phyloP scores from a whole-genome alignment of 1,140 invertebrate species.

The Hypsibius dujardini region DNA sequence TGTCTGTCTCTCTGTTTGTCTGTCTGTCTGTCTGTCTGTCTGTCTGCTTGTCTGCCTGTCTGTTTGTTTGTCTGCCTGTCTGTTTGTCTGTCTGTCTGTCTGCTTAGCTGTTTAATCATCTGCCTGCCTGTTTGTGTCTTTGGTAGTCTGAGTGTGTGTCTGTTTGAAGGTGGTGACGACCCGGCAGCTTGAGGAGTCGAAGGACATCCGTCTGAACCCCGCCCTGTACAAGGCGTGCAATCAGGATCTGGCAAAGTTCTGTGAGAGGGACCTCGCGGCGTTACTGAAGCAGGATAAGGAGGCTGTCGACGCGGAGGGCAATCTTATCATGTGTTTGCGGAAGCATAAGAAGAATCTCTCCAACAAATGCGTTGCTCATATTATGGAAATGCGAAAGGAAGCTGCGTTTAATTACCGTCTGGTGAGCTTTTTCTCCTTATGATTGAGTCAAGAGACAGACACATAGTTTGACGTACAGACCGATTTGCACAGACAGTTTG shows the following conservation, averaged over 20 bases:
- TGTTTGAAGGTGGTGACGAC: slow-evolving; percentile 50
- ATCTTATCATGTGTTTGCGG: slow-evolving; percentile 33
- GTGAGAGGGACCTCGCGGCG: slow-evolving; percentile 34
- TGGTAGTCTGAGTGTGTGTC: too few relatives aligned
- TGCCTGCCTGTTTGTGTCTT: too few relatives aligned
- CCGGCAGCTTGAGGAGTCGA: slow-evolving; percentile 75
- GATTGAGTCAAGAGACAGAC: not conserved
- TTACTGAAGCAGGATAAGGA: slow-evolving; percentile 27
- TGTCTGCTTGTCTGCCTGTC: too few relatives aligned
- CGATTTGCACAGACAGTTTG: not conserved
- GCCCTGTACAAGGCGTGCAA: slow-evolving; percentile 57
- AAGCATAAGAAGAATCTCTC: slow-evolving; percentile 44
- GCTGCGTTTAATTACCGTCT: slow-evolving; percentile 66
- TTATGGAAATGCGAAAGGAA: slow-evolving; percentile 60
- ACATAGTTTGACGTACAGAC: not conserved
- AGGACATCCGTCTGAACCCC: slow-evolving; percentile 79
- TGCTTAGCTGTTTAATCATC: too few relatives aligned
- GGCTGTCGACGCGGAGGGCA: slow-evolving; percentile 29
- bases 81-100: too few relatives aligned
- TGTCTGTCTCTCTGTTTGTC: too few relatives aligned
- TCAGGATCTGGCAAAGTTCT: slow-evolving; percentile 52
- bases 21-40: too few relatives aligned
- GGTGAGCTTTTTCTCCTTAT: not conserved
- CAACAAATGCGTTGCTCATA: slow-evolving; percentile 56
- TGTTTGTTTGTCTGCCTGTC: too few relatives aligned